Base-by-base conservation (phyloP, 2,113 vertebrate genomes). In the Melanostigma gelatinosum region DNA sequence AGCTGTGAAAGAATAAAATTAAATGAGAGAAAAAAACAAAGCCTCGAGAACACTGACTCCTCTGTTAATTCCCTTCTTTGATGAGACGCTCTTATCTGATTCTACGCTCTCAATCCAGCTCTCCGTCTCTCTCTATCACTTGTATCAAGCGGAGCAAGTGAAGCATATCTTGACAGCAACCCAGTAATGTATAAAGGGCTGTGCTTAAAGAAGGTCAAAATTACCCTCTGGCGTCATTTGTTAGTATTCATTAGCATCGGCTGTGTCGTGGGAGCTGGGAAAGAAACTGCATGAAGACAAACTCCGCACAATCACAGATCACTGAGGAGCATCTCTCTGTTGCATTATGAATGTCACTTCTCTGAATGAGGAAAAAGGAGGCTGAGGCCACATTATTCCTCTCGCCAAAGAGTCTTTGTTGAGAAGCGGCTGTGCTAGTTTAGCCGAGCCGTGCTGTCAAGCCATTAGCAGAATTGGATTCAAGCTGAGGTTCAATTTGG, bases 1-100 rank as follows among this genome's bases (percentile, higher is more conserved):
- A 93, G 92, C 93, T 96, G 94, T 95, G 91, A 95, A 94, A 89
- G 72, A 93, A 91, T 80, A 65, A 77, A 93, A 92, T 89, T 67
- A 91, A 92, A 79, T 57, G 58, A 82, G 79, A 75, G 40, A 36
- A 62, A 67, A 83, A 82, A 85, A 87, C 62, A 83, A 87, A 77
- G 75, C 84, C 89, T 86, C 5, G 55, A 89, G 38, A 75, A 52
- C 57, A 42, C 27, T 48, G 88, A 77, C 40, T 82, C 64, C 24
- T 82, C 54, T 71, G 22, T 85, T 85, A 50, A 78, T 75, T 61
- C 44, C 4, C 46, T 70, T 22, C 54, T 79, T 76, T 77, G 48
- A 72, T 75, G 69, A 78, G 42, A 42, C 29, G 72, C 55, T 64
- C 44, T 57, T 67, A 46, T 85, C 80, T 70, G 55, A 69, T 68